These are phyloP conservation scores for Bathybates hornii DNA, from an alignment of 2,113 vertebrate species.

Conservation along the genomic window DNA sequence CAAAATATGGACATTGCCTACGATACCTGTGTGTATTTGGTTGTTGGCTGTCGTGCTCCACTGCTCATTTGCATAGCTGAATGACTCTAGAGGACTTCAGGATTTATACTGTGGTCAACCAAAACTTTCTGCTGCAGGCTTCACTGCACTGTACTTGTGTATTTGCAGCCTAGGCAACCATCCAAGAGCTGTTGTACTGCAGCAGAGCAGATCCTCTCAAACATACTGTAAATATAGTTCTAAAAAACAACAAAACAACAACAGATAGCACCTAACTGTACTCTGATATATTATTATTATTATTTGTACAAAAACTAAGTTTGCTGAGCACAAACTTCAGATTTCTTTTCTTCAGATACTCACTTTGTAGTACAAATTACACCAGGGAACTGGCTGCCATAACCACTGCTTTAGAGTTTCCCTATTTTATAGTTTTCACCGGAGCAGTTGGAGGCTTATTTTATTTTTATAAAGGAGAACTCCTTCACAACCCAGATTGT, in stretches of 20 bases:
- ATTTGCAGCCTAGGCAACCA: slow-evolving; percentile 6
- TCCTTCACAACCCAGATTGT: not conserved
- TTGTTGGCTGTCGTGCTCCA: slow-evolving; percentile 17
- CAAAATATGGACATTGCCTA: not conserved
- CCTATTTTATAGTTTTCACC: not conserved
- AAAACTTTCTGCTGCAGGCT: slow-evolving; percentile 10
- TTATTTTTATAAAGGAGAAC: not conserved
- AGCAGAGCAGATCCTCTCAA: not conserved
- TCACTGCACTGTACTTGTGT: not conserved
- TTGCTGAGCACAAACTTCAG: not conserved
- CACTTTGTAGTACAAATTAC: slow-evolving; percentile 15
- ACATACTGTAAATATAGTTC: slow-evolving; percentile 9
- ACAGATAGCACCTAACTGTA: not conserved
- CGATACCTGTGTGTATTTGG: slow-evolving; percentile 24
- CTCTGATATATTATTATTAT: not conserved
- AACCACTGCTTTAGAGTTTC: not conserved
- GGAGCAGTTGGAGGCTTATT: slow-evolving; percentile 2
- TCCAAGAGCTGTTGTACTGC: slow-evolving; percentile 33
- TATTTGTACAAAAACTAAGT: not conserved
- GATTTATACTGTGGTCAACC: slow-evolving; percentile 9
- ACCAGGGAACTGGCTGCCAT: not conserved
- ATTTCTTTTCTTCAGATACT: not conserved
- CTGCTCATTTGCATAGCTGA: slow-evolving; percentile 60
- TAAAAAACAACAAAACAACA: slow-evolving; percentile 39
- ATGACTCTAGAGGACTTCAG: slow-evolving; percentile 26